Evolutionary conservation across 2,797 vertebrate species (phyloP), one percentile per base, ranked within the genome.

Genomic region (Craterocephalus amniculus): DNA sequence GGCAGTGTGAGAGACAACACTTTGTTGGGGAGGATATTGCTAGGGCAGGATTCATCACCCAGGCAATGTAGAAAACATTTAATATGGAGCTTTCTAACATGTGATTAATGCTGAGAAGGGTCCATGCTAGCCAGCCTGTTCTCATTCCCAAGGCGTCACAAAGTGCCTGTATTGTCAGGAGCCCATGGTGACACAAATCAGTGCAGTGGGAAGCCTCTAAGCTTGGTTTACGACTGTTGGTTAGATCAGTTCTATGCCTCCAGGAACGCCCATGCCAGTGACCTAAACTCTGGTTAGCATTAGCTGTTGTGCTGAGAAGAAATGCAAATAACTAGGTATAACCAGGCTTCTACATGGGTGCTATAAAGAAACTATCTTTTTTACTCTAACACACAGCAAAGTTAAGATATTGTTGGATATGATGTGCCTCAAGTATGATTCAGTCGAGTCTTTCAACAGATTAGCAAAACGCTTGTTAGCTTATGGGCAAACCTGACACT

Each of bases 101-200:
- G 65, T 49, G 40, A 67, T 49, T 49, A 34, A 67, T 27, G 55
- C 40, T 35, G 36, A 9, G 8, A 40, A 59, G 22, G 58, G 58
- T 40, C 58, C 6, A 38, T 59, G 22, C 18, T 16, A 60, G 24
- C 43, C 16, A 6, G 2, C 40, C 35, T 13, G 32, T 59, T 59
- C 32, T 36, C 43, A 27, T 56, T 58, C 16, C 56, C 51, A 54
- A 26, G 26, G 51, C 24, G 51, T 54, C 51, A 54, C 49, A 27
- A 52, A 52, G 24, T 52, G n/a, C 24, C 40, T 52, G 49, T 38
- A 24, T 40, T 67, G 43, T 24, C 31, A 26, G 16, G 26, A 36
- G 24, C 65, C 48, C 34, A 29, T 49, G 56, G 45, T 18, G 31
- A 51, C 45, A 58, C 56, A 67, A 67, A 67, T 58, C 43, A 34